phyloP scores from a whole-genome alignment of 1,140 invertebrate species.

The Octopus sinensis region DNA sequence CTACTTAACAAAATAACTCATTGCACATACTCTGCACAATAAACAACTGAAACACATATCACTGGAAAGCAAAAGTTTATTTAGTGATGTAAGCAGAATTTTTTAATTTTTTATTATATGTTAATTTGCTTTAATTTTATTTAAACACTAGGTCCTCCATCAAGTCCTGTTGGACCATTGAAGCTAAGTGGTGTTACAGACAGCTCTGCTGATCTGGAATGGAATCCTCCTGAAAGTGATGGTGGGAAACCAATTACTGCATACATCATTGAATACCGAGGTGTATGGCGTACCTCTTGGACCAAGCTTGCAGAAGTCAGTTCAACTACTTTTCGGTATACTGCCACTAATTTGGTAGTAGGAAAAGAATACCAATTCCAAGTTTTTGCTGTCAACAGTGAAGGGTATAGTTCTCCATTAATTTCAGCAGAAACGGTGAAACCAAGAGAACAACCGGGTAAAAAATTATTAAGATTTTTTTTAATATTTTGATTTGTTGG shows the following conservation, averaged over 20 bases:
- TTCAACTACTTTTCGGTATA: conserved; percentile 58
- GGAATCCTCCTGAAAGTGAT: conserved; percentile 83
- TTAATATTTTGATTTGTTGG: neutral
- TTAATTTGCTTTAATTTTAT: neutral
- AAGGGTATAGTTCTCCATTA: conserved; percentile 85
- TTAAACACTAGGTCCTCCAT: neutral
- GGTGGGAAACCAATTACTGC: conserved; percentile 93
- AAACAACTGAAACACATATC: too few species aligned
- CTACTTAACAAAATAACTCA: too few species aligned
- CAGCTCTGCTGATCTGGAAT: conserved; percentile 86
- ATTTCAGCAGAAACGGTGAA: conserved; percentile 85
- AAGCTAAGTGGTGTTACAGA: conserved; percentile 86
- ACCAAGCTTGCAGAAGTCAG: conserved; percentile 69
- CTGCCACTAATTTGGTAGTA: conserved; percentile 33
- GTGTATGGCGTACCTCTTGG: conserved; percentile 86
- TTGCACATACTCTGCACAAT: too few species aligned
- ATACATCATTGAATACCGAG: conserved; percentile 91
- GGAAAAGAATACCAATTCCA: conserved; percentile 40
- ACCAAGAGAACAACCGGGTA: conserved; percentile 69
- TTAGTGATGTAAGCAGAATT: neutral
- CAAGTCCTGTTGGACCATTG: conserved; percentile 72
- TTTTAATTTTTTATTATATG: neutral
- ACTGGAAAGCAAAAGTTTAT: too few species aligned
- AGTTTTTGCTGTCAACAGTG: conserved; percentile 77
- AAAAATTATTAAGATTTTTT: neutral